Evolutionary conservation across 2,888 invertebrate species (phyloP), one percentile per base, ranked within the genome.

Genomic region (Epirrhoe tristata): DNA sequence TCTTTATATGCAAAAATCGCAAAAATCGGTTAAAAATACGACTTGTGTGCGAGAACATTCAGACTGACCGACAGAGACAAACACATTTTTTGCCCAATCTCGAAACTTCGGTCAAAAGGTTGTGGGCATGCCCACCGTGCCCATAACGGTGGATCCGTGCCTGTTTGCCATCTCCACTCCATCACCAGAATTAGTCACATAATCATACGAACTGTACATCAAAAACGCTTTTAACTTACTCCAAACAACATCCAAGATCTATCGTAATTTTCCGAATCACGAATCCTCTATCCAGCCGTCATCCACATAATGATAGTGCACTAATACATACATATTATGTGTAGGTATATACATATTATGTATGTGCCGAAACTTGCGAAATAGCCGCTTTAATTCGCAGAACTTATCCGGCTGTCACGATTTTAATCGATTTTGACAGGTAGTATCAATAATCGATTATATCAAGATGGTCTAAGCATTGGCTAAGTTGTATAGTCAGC

Each of bases 231-330:
- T 0, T 63, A 2, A 1, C 14, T 46, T n/a, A 12, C 1, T 0
- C 54, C 58, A 39, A 24, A 1, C 50, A 4, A 36, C 24, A 31
- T 39, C 34, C 52, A 5, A 54, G 14, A 6, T 54, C 46, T 48
- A 58, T 58, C 58, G 58, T 64, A 58, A 58, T 64, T 55, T 32
- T 36, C 54, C 39, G 12, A 14, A 58, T 64, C 64, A 64, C 64
- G 64, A 64, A 16, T 50, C 4, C 14, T 6, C 58, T 50, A 54
- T 64, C 64, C 39, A 8, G 48, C 48, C 58, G 54, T 58, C 63
- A 58, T 54, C 52, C 46, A 43, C n/a, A 8, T 64, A 64, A 64
- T 64, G 54, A 58, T 58, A 58, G 48, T 54, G 12, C 34, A 39
- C 58, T 48, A 53, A 58, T 58, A 54, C 53, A 58, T 39, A n/a